Evolutionary conservation across 1,140 invertebrate species (phyloP).

Genomic region (Mycetomoellerius zeteki): DNA sequence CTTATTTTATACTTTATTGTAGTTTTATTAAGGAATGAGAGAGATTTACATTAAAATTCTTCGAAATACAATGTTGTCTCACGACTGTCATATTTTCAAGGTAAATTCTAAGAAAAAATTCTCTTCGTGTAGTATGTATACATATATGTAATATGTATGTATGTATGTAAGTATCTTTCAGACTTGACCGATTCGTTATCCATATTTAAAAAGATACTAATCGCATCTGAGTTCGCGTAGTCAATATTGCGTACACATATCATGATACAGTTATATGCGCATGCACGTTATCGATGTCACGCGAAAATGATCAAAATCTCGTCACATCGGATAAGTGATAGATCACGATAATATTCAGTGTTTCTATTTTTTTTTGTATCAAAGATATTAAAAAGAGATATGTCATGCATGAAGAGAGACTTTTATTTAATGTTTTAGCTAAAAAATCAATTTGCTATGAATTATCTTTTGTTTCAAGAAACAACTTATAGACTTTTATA

Average conservation of each 20-base stretch:
- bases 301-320: neutral
- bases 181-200: neutral
- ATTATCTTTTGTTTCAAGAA: too few relatives aligned
- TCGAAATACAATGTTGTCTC: too few relatives aligned
- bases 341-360: neutral
- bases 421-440: too few relatives aligned
- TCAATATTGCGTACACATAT: constrained; percentile 78
- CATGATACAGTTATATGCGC: constrained; percentile 74
- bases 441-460: too few relatives aligned
- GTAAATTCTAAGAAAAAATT: too few relatives aligned
- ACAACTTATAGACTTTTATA: too few relatives aligned
- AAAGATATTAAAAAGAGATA: constrained; percentile 3
- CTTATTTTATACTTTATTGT: too few relatives aligned
- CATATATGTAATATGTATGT: neutral
- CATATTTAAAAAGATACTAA: constrained; percentile 35
- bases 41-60: too few relatives aligned
- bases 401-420: neutral
- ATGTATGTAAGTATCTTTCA: neutral
- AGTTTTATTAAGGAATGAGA: too few relatives aligned
- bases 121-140: too few relatives aligned
- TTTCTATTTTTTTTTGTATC: neutral
- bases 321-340: neutral
- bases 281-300: neutral
- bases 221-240: constrained; percentile 47
- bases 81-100: too few relatives aligned